A percentile compares a stretch with the other conserved stretches of the same genome.
These are phyloP conservation scores for Drosophila buzzatii DNA, from an alignment of 2,888 invertebrate genomes.

Conservation along the genomic window DNA sequence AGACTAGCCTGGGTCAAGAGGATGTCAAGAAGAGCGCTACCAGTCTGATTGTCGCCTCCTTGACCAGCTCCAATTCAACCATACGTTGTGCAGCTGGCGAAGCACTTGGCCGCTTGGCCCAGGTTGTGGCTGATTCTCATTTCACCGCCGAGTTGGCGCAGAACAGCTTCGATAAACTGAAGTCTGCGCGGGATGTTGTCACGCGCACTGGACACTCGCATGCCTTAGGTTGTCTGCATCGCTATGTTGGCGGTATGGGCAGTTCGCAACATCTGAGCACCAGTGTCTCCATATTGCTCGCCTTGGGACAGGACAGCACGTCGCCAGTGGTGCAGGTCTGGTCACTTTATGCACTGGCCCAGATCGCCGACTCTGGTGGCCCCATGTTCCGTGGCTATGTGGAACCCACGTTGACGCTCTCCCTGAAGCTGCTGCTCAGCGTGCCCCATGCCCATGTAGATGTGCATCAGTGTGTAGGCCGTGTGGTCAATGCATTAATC, in stretches of 20 bases:
- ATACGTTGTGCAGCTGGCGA: constrained; percentile 98
- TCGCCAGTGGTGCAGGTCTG: constrained; percentile 99
- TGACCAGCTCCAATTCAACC: constrained; percentile 91
- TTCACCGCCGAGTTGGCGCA: constrained; percentile 96
- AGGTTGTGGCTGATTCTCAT: constrained; percentile 93
- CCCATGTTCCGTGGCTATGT: constrained; percentile 99
- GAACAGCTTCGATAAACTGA: constrained; percentile 94
- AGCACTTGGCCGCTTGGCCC: constrained; percentile 96
- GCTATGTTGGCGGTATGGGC: constrained; percentile 98
- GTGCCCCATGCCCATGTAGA: constrained; percentile 97
- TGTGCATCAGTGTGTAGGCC: constrained; percentile 96
- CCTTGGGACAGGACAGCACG: constrained; percentile 96
- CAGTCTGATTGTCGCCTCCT: constrained; percentile 91
- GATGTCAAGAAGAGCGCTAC: constrained; percentile 94
- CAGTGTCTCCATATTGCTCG: constrained; percentile 96
- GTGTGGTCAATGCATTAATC: constrained; percentile 96
- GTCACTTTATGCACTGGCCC: constrained; percentile 97
- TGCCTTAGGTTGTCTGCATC: constrained; percentile 97
- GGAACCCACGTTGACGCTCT: constrained; percentile 95
- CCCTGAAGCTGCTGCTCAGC: constrained; percentile 94
- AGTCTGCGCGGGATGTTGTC: constrained; percentile 94
- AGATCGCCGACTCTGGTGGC: constrained; percentile 98
- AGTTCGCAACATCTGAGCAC: constrained; percentile 97
- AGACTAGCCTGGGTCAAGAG: constrained; percentile 94
- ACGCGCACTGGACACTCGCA: constrained; percentile 94